Evolutionary conservation across 2,113 vertebrate species (phyloP), one percentile per base, ranked within the genome.

Genomic region (Ictalurus furcatus): DNA sequence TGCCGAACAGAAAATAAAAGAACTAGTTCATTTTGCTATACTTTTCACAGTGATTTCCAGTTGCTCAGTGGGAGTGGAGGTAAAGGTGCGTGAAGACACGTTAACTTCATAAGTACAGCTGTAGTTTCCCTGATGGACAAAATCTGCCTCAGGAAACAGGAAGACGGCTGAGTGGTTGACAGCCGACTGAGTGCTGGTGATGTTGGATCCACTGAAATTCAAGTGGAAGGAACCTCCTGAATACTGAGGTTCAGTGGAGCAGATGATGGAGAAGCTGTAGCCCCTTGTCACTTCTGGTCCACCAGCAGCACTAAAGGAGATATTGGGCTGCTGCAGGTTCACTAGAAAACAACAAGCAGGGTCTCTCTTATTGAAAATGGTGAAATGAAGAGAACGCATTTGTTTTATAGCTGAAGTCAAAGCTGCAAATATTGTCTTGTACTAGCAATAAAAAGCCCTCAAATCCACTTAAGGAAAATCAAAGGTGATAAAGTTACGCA

Each of bases 141-240:
- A 85, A 23, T 92, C 89, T 63, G 86, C 86, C 30, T 84, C 80
- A 74, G 76, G 52, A 84, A 90, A 74, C 8, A 44, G n/a, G 80
- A 92, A 92, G 34, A 48, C 37, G 30, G 88, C 56, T 44, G 86
- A 81, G 28, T 85, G 58, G 12, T 84, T 56, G 79, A 79, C 34
- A 82, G 85, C 85, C 37, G 73, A 34, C 65, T 85, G 63, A 76
- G 63, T 85, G 6, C 21, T 81, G 83, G 56, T 88, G 56, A 78
- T 90, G 28, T 81, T 52, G 58, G 82, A 71, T 21, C 78, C 88
- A 44, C 25, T 79, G 19, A 86, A 85, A 52, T 34, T 30, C 67
- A 92, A 59, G 87, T 88, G 16, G 73, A 92, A 92, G 82, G 40
- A 86, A 40, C 91, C 91, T 58, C 79, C 90, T 86, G 86, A 65